Percentiles rank a stretch among this genome's conserved stretches.
phyloP scores from a whole-genome alignment of 2,888 invertebrate species.

The Eulithis prunata region DNA sequence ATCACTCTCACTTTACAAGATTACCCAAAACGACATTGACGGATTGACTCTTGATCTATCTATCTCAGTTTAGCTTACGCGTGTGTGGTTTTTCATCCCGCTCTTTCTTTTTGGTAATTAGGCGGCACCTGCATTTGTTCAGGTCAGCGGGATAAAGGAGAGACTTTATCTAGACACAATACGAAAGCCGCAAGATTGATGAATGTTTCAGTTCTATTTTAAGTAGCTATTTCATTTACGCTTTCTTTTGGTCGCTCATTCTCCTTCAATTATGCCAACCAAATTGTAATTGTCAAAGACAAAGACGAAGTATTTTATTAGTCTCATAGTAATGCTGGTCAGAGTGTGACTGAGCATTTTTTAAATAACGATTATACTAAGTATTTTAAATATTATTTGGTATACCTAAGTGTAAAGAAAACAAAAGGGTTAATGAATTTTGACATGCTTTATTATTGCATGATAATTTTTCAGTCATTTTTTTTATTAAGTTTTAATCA shows the following conservation, averaged over 20 bases:
- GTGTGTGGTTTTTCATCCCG: conserved; percentile 47
- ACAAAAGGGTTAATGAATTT: no score
- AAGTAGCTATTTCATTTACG: conserved; percentile 23
- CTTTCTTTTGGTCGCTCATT: conserved; percentile 10
- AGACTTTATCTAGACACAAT: conserved; percentile 73
- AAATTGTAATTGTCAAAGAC: neutral
- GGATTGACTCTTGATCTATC: conserved; percentile 68
- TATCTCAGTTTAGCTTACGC: conserved; percentile 53
- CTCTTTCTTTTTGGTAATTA: conserved; percentile 68
- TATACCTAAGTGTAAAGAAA: no score
- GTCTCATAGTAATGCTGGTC: no score
- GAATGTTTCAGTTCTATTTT: conserved; percentile 44
- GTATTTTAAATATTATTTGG: no score
- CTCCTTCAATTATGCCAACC: neutral
- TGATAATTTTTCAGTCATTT: no score
- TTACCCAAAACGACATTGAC: conserved; percentile 80
- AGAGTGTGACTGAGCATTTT: no score
- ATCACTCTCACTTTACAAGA: conserved; percentile 77
- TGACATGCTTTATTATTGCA: no score
- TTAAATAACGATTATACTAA: no score
- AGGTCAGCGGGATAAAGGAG: conserved; percentile 69
- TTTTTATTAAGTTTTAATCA: no score
- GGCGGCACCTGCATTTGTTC: conserved; percentile 78
- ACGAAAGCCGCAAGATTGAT: conserved; percentile 78
- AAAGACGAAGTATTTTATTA: neutral